Base-by-base conservation (phyloP, 2,797 vertebrate species). In the Brachyalestes nurse region DNA sequence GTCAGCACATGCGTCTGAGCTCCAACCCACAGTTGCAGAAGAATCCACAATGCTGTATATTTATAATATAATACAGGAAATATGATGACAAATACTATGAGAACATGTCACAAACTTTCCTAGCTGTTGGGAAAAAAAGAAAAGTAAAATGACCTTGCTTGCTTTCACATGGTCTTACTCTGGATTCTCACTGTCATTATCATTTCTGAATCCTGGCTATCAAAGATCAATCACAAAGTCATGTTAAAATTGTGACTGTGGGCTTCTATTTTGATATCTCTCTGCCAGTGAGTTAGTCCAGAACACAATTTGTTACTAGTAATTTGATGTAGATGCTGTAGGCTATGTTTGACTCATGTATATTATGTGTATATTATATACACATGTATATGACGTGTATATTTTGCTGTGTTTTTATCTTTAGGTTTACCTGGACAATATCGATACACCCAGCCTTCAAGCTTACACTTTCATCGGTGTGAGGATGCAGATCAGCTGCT, bases 401-500 rank as follows among this genome's bases (percentile, higher is more conserved):
- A 4, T 34, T 34, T 34, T 34, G 34, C 34, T 34, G 34, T 34
- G 57, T 40, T 61, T 0, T 75, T 75, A 61, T 55, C 51, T 16
- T n/a, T 53, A 67, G 51, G 62, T 34, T 34, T 34, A 34, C 34
- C 34, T 34, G 34, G 34, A 34, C 34, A 34, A 34, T 34, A 34
- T 34, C 34, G 34, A 34, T 34, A 34, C 34, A 34, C 2, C 34
- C 34, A 34, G 34, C 4, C 34, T 34, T 34, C 34, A 34, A 21
- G 8, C 6, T 23, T 14, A 0, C 49, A 42, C 6, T 10, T 34
- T 71, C 34, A 53, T 51, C 14, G n/a, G 13, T n/a, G 8, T 13
- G 85, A 85, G 25, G 78, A 83, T 61, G 85, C 87, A 62, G 82
- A 90, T 1, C 83, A 81, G 1, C 74, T 91, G 21, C 86, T 86